Conservation (phyloP, 2,888 invertebrate genomes). For the Tiliacea aurago region DNA sequence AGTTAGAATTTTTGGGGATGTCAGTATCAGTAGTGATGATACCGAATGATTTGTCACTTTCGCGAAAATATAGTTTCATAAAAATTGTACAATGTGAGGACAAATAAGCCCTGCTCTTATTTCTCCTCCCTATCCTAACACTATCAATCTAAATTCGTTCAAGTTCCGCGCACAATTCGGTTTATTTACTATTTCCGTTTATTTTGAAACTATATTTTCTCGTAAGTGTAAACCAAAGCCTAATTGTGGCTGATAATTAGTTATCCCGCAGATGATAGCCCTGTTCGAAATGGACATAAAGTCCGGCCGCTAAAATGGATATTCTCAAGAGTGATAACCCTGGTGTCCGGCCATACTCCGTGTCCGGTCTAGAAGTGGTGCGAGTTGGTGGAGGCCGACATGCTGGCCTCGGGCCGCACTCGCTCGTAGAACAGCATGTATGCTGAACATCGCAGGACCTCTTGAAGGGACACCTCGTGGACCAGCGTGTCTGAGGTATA, state of each 20-base stretch:
- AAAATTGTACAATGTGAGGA: too few species aligned
- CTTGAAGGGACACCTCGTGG: slow-evolving; percentile 94
- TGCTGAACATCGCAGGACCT: slow-evolving; percentile 96
- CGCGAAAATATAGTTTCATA: slow-evolving; percentile 19
- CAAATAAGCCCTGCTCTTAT: neutral
- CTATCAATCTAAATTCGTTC: neutral
- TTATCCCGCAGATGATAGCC: neutral
- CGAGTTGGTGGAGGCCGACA: slow-evolving; percentile 61
- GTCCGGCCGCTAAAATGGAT: slow-evolving; percentile 2
- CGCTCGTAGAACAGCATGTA: slow-evolving; percentile 98
- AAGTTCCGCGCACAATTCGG: neutral
- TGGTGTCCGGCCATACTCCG: slow-evolving; percentile 21
- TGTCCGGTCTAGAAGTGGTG: slow-evolving; percentile 69
- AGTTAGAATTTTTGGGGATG: slow-evolving; percentile 11
- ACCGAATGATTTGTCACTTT: neutral
- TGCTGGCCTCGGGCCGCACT: slow-evolving; percentile 63
- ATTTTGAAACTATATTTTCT: slow-evolving; percentile 25
- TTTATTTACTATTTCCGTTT: neutral
- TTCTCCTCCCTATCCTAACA: neutral
- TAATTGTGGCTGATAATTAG: neutral
- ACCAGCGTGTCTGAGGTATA: slow-evolving; percentile 97
- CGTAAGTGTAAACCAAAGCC: slow-evolving; percentile 1
- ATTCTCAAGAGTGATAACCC: slow-evolving; percentile 21
- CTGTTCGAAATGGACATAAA: slow-evolving; percentile 1
- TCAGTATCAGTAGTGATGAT: slow-evolving; percentile 26